Evolutionary conservation across 2,113 vertebrate genomes (phyloP).

Genomic region (Tretioscincus oriximinensis): DNA sequence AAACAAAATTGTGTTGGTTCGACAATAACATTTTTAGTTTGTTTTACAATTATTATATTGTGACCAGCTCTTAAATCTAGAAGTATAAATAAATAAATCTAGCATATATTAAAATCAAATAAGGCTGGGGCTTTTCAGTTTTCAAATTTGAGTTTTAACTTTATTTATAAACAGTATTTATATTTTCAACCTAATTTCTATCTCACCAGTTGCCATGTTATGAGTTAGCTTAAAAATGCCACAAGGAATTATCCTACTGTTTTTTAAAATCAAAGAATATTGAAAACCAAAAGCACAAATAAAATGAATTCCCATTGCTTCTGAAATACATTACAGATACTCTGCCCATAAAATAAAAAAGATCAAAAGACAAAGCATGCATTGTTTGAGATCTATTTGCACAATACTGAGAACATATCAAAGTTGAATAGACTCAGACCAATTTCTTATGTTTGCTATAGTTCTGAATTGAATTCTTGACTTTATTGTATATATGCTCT

Average conservation of each 20-base stretch:
- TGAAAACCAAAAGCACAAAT: neutral
- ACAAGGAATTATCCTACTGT: neutral
- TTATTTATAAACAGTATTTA: neutral
- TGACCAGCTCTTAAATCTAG: no score
- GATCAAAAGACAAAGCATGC: neutral
- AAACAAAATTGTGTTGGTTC: no score
- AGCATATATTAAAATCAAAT: neutral
- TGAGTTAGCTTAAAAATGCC: neutral
- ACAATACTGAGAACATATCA: neutral
- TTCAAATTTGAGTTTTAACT: neutral
- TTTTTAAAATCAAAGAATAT: no score
- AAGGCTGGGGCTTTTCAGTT: neutral
- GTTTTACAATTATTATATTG: no score
- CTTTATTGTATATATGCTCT: neutral
- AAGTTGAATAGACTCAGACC: neutral
- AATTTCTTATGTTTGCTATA: neutral
- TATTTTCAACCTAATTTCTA: neutral
- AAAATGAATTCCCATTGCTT: neutral
- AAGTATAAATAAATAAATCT: no score
- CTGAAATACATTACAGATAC: neutral
- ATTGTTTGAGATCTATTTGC: slow-evolving; percentile 1
- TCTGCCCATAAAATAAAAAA: neutral
- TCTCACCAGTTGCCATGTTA: neutral
- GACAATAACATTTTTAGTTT: no score
- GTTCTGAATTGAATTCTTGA: neutral